Base-by-base conservation (phyloP, 2,113 vertebrate genomes). In the Nesogale talazaci region DNA sequence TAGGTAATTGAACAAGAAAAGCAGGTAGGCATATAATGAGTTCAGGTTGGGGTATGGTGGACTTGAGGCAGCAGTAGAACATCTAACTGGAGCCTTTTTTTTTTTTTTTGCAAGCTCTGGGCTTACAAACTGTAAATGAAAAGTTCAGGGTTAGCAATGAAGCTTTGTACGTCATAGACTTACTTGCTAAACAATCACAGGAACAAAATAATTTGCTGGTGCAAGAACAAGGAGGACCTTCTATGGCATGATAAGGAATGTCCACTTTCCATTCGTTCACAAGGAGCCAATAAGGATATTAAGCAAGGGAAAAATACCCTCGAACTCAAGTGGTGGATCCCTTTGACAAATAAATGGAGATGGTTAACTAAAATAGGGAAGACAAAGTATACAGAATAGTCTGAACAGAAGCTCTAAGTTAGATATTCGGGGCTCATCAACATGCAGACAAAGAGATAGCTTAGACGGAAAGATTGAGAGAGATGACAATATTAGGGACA, bases 101-200 rank as follows among this genome's bases (percentile, higher is more conserved):
- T 34, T 6, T 83, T 2, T 86, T 11, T 65, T 14, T n/a, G 38
- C 10, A 80, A 80, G 38, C 34, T 76, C 40, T 83, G 42, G 23
- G 70, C 89, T 59, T 56, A 46, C 52, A 72, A 42, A 4, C 69
- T 88, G 86, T 70, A 87, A 96, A 69, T 8, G 65, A 78, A 86
- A 91, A 86, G 42, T 42, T 80, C 59, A 93, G 31, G 14, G 23
- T 16, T 63, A 70, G 38, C 83, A 46, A 56, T 23, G 59, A 3
- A 69, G 12, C 72, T 85, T 20, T 88, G 27, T 42, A 31, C 40
- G 22, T 88, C 57, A 88, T 42, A 31, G 15, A 16, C 29, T 83
- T 52, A 67, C 11, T 78, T 15, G 25, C 2, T 59, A 31, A 92
- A 77, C 19, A 95, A 79, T 46, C 42, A 82, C 29, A 81, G 29